These are phyloP conservation scores for Forbesichthys papilliferus DNA, from an alignment of 2,113 vertebrate genomes.

Conservation along the genomic window DNA sequence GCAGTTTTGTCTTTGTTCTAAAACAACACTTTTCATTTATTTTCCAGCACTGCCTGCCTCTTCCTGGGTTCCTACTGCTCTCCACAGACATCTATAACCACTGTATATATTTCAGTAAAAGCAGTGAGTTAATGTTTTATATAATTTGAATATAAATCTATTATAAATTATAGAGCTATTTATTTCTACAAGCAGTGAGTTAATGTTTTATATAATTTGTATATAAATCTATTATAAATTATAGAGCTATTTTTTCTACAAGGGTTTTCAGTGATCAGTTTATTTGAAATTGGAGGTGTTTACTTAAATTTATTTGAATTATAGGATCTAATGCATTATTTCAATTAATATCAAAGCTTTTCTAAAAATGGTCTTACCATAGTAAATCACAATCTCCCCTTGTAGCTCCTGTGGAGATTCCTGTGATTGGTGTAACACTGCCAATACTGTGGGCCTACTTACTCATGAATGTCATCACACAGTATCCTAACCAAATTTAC, in stretches of 20 bases:
- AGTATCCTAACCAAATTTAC: conserved; percentile 88
- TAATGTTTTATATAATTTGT: not conserved
- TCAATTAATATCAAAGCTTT: too few relatives aligned
- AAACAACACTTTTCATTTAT: conserved; percentile 14
- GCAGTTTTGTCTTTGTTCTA: not conserved
- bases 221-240: not conserved
- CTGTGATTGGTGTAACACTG: conserved; percentile 74
- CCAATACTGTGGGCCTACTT: conserved; percentile 97
- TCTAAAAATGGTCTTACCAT: too few relatives aligned
- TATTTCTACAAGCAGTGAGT: conserved; percentile 80
- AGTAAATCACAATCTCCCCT: conserved; percentile 2
- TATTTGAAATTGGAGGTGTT: too few relatives aligned
- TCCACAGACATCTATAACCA: conserved; percentile 90
- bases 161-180: not conserved
- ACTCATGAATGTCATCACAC: conserved; percentile 90
- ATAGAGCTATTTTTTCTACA: not conserved
- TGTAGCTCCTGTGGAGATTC: conserved; percentile 82
- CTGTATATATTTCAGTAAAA: conserved; percentile 85
- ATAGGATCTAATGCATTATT: too few relatives aligned
- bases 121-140: conserved; percentile 78
- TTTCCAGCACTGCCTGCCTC: conserved; percentile 87
- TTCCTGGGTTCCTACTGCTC: conserved; percentile 94
- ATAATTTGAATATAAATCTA: not conserved
- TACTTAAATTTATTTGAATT: too few relatives aligned
- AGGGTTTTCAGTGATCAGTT: too few relatives aligned